phyloP scores from a whole-genome alignment of 2,797 vertebrate genomes.

The Artibeus jamaicensis region DNA sequence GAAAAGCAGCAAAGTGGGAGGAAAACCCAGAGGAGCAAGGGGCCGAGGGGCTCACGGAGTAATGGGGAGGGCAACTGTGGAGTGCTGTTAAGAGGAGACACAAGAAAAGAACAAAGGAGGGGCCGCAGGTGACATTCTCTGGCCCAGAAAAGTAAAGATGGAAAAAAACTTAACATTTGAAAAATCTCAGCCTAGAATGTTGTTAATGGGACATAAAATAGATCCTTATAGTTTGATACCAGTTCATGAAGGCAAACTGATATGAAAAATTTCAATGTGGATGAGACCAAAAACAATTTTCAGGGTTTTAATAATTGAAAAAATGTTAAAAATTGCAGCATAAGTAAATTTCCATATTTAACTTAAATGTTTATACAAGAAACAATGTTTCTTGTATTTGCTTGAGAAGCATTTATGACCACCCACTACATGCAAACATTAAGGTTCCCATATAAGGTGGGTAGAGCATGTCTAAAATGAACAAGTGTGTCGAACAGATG shows the following conservation, averaged over 20 bases:
- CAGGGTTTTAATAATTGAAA: background rate
- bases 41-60: no score
- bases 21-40: rapidly evolving
- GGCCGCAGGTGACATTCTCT: background rate
- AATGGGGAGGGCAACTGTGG: background rate
- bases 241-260: background rate
- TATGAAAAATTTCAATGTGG: background rate
- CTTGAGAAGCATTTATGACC: background rate
- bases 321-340: background rate
- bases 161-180: background rate
- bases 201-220: background rate
- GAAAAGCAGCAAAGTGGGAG: background rate
- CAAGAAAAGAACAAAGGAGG: background rate
- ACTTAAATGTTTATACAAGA: conserved; percentile 34
- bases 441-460: background rate
- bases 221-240: background rate
- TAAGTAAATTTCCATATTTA: background rate
- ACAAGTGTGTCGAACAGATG: background rate
- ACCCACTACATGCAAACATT: background rate
- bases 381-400: background rate
- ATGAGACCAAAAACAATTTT: conserved; percentile 32
- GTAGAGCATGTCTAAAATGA: background rate
- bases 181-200: background rate
- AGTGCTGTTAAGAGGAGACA: background rate
- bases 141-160: background rate